Percentiles rank a stretch among this genome's conserved stretches.
phyloP scores from a whole-genome alignment of 2,113 vertebrate genomes.

The Notarius lentiginosus region DNA sequence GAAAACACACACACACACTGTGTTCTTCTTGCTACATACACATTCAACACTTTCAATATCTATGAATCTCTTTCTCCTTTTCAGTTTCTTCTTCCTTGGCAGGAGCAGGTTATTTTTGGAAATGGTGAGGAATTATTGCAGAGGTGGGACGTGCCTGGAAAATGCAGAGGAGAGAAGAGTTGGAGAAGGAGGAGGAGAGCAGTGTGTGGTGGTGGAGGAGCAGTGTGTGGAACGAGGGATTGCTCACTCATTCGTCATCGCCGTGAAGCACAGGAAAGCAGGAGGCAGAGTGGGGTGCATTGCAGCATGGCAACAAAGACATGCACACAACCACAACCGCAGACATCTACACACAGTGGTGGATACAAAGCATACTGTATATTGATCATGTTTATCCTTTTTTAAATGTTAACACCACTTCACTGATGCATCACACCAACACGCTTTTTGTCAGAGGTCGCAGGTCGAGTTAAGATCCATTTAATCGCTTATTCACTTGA shows the following conservation, averaged over 20 bases:
- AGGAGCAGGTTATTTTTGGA: conserved; percentile 50
- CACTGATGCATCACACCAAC: neutral
- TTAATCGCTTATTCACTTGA: neutral
- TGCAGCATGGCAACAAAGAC: conserved; percentile 21
- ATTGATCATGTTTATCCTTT: neutral
- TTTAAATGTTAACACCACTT: neutral
- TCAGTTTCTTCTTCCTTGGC: conserved; percentile 22
- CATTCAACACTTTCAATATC: conserved; percentile 6
- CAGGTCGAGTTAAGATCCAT: neutral
- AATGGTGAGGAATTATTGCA: conserved; percentile 41
- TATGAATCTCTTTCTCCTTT: neutral
- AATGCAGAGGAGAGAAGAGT: conserved; percentile 24
- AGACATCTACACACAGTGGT: neutral
- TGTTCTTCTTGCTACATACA: no score
- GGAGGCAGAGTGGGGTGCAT: conserved; percentile 7
- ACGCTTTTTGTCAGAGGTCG: neutral
- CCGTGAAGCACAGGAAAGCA: neutral
- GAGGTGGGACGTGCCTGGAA: conserved; percentile 44
- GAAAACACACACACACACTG: conserved; percentile 6
- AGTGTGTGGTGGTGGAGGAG: conserved; percentile 20
- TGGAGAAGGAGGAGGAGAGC: neutral
- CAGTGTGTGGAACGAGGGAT: conserved; percentile 32
- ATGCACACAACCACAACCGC: neutral
- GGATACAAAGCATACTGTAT: neutral
- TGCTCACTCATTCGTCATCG: conserved; percentile 50